Base-by-base conservation (phyloP, 1,140 invertebrate genomes). In the Sminthurinus signatus region DNA sequence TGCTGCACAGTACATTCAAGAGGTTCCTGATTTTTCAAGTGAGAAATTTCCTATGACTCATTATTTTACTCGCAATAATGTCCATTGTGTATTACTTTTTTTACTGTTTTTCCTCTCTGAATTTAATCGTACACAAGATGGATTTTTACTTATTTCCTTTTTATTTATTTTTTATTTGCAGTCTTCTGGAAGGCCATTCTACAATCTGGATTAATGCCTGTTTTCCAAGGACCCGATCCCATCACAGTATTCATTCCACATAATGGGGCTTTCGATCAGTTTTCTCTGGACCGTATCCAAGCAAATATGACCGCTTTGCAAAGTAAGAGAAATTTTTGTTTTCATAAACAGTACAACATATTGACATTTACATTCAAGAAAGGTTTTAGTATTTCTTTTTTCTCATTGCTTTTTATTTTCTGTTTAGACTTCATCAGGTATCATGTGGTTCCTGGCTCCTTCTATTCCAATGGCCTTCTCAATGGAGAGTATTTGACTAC, bases 361-460 rank as follows among this genome's bases (percentile, higher is more conserved):
- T n/a, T n/a, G n/a, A n/a, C n/a, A n/a, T n/a, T n/a, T n/a, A n/a
- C n/a, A n/a, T n/a, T n/a, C n/a, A 19, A 12, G 23, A 15, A 50
- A 12, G 14, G 46, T 12, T 10, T 23, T 19, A 8, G 19, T 50
- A 12, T 23, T 23, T 12, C 8, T 50, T 15, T 23, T 23, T 50
- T 17, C 5, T 8, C 14, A 8, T 23, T 12, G n/a, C n/a, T n/a
- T n/a, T n/a, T 23, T 10, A 8, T n/a, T n/a, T 50, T 19, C 32
- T 62, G 21, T 59, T 10, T 31, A 70, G 71, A 71, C 36, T 71
- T 71, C 44, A 36, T 71, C 3, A 55, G 54, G 10, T 69, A 71
- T 25, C 71, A 73, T 43, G 55, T 71, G 10, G 69, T 73, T 10
- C 68, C 68, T 56, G 69, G 71, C 36, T 64, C 69, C 1, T 62